Evolutionary conservation across 2,797 vertebrate genomes (phyloP), one percentile per base, ranked within the genome.

Genomic region (Macrochelys suwanniensis): DNA sequence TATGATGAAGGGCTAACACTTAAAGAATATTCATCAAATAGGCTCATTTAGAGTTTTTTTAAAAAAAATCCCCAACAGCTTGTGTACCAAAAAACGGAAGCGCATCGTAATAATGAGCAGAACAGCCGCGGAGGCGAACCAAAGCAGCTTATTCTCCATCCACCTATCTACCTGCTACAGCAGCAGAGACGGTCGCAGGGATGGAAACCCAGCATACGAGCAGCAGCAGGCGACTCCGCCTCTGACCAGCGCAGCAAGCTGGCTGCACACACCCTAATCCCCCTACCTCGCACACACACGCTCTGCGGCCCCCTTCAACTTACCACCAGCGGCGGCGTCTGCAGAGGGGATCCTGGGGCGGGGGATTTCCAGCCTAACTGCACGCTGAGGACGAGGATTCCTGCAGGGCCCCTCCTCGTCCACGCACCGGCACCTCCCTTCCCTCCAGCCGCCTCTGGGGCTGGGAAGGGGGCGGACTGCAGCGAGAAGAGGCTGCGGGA

Each of bases 291-390:
- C 50, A 37, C 57, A 9, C 37, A 7, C 61, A 74, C 37, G 13
- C 31, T 2, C 56, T 8, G 71, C 31, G 49, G 49, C 31, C 53
- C 80, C 31, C 17, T 17, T 26, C 50, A 4, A 88, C 96, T 97
- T 93, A 97, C 97, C 95, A 83, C 85, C 88, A 87, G 89, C 90
- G 90, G 33, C 90, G 90, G 33, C 87, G 80, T 92, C 74, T 47
- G 80, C 84, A 26, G 91, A 83, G 57, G 19, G 17, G 11, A 89
- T 79, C 88, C 50, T 17, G 45, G 31, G 56, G 7, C 12, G 17
- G 88, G 86, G 80, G 77, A 81, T 79, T 92, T 81, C 89, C 79
- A 45, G 65, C n/a, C 65, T 11, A 37, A 21, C 88, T n/a, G 85
- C 80, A 19, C 45, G 13, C 47, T 56, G 76, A 47, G 53, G 54